These are phyloP conservation scores for Drosophila emarginata DNA, from an alignment of 2,888 invertebrate species.

Conservation along the genomic window DNA sequence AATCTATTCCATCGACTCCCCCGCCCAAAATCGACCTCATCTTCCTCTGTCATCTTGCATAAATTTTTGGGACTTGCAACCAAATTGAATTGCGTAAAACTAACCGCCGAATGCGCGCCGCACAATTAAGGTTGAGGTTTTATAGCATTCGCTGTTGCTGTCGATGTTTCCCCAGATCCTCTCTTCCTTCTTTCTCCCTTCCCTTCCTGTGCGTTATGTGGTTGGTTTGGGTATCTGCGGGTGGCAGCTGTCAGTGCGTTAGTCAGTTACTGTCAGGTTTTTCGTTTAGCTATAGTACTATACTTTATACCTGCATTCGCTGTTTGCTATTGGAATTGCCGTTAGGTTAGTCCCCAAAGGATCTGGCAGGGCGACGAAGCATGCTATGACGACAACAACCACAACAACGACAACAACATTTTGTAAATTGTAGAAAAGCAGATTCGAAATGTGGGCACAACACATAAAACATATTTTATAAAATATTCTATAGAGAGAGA, in stretches of 20 bases:
- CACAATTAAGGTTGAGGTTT: constrained; percentile 76
- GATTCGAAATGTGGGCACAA: constrained; percentile 52
- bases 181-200: neutral
- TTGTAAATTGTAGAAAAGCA: constrained; percentile 39
- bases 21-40: neutral
- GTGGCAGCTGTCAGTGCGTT: constrained; percentile 76
- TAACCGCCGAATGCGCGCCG: constrained; percentile 76
- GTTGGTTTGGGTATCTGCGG: constrained; percentile 51
- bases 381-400: constrained; percentile 32
- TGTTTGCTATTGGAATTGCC: neutral
- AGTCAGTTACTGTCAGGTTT: constrained; percentile 69
- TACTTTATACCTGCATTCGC: constrained; percentile 6
- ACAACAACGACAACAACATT: constrained; percentile 11
- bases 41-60: constrained; percentile 59
- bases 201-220: neutral
- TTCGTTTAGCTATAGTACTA: constrained; percentile 35
- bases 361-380: constrained; percentile 52
- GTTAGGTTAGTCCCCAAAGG: constrained; percentile 9
- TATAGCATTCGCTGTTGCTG: constrained; percentile 45
- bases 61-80: constrained; percentile 56
- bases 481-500: constrained; percentile 54
- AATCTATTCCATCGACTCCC: neutral
- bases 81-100: constrained; percentile 76
- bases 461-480: constrained; percentile 67
- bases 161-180: constrained; percentile 9